A percentile compares a stretch with the other conserved stretches of the same genome.
These are phyloP conservation scores for Heliconius aoede DNA, from an alignment of 2,888 invertebrate species.

Conservation along the genomic window DNA sequence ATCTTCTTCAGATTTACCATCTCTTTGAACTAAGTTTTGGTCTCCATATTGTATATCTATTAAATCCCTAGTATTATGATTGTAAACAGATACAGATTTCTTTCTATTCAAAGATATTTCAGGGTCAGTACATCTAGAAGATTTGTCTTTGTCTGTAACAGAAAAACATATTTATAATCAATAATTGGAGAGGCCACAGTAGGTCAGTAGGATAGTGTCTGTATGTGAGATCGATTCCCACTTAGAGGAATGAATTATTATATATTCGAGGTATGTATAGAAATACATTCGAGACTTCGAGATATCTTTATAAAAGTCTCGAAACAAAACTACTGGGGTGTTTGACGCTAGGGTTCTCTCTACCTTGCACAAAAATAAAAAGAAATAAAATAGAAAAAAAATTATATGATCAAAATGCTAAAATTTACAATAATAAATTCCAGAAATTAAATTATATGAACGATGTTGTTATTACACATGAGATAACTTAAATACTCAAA, in stretches of 20 bases:
- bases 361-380: not conserved
- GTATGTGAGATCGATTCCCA: not conserved
- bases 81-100: slow-evolving; percentile 68
- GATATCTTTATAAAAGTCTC: no score
- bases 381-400: not conserved
- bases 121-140: slow-evolving; percentile 49
- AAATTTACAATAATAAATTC: not conserved
- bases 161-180: not conserved
- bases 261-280: no score
- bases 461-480: not conserved
- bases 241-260: not conserved
- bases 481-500: not conserved
- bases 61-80: slow-evolving; percentile 68
- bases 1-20: slow-evolving; percentile 63
- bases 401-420: not conserved
- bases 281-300: no score
- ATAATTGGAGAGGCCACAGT: not conserved
- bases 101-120: slow-evolving; percentile 55
- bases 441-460: not conserved
- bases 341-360: not conserved
- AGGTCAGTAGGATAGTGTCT: not conserved
- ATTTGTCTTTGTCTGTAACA: slow-evolving; percentile 55
- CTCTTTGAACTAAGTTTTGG: slow-evolving; percentile 61
- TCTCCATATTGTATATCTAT: slow-evolving; percentile 58
- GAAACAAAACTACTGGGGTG: not conserved